Base-by-base conservation (phyloP, 1,140 invertebrate species). In the Drosophila mayri region DNA sequence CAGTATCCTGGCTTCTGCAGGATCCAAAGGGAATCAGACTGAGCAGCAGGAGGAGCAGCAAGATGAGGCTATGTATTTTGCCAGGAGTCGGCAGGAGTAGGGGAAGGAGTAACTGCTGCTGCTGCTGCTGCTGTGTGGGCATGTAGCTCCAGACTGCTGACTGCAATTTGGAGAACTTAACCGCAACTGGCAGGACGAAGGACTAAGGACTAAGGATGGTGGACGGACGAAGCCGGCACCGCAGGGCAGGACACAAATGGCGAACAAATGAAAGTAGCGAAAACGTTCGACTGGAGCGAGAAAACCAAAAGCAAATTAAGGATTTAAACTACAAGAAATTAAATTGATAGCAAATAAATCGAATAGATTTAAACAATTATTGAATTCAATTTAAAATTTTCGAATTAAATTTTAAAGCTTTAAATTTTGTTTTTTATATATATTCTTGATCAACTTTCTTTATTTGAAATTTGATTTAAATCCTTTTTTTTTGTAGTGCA, bases 81-180 rank as follows among this genome's bases (percentile, higher is more conserved):
- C 76, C 65, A 38, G 54, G 62, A 62, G 30, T 10, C 35, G 14
- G 30, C 30, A 22, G 54, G 61, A 41, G 22, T 4, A n/a, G 25
- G 25, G n/a, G 41, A 0, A 22, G 43, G 14, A 35, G 46, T 0
- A 30, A 16, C 4, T 7, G 11, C 4, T 1, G 1, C 22, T 8
- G 9, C 46, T 28, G 1, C 14, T 25, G 44, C 16, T 49, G 46
- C 46, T 50, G 52, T 54, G 50, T 55, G 52, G 52, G 52, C 52
- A 55, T 55, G 52, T 55, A 55, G 73, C 74, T 55, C 52, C 76
- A 87, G 83, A 80, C 83, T 83, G 46, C 66, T 78, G 85, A 90
- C 85, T 88, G 84, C 84, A 88, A 88, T 88, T 88, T 85, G 81
- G 85, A 81, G 85, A 88, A 90, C 84, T 88, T 88, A 88, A 88